phyloP scores from a whole-genome alignment of 2,797 vertebrate species.

The Spheniscus humboldti region DNA sequence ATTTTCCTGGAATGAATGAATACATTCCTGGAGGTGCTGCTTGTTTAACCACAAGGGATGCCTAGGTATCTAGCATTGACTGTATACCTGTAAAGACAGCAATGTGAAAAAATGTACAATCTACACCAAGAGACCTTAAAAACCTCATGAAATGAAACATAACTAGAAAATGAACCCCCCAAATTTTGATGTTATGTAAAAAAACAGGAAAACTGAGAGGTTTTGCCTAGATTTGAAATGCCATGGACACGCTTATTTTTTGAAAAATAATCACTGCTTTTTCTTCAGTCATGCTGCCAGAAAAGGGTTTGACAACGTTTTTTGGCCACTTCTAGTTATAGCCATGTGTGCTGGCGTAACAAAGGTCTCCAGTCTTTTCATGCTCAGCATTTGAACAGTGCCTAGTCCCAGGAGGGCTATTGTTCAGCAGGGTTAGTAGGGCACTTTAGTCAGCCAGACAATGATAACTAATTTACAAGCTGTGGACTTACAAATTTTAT shows the following conservation, averaged over 20 bases:
- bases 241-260: fast-evolving
- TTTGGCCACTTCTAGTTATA: not conserved
- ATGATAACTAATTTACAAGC: not conserved
- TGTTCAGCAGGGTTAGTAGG: not conserved
- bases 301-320: not conserved
- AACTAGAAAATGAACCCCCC: fast-evolving
- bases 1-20: not conserved
- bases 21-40: not conserved
- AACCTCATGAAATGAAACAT: not conserved
- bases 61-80: not conserved
- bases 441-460: not conserved
- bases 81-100: not conserved
- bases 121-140: not conserved
- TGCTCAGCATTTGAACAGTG: not conserved
- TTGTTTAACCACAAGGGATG: not conserved
- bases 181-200: not conserved
- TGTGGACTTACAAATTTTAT: not conserved
- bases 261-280: not conserved
- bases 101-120: not conserved
- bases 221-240: not conserved
- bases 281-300: not conserved
- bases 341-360: not conserved
- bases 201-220: not conserved
- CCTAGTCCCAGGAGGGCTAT: not conserved
- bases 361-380: not conserved